These are phyloP conservation scores for Ellobius talpinus DNA, from an alignment of 2,113 vertebrate genomes.

Conservation along the genomic window DNA sequence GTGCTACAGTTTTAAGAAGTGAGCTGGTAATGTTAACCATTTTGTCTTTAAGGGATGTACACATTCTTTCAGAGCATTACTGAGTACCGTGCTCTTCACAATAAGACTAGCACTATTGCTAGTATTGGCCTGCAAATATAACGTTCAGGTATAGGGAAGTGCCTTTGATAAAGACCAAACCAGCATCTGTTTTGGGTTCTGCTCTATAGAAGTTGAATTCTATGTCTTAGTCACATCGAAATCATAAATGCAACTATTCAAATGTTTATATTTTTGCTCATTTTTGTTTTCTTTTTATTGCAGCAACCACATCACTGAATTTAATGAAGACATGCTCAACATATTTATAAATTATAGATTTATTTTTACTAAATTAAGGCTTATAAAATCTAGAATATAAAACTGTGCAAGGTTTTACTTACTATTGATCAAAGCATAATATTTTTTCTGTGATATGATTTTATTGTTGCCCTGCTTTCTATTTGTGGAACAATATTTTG, in stretches of 20 bases:
- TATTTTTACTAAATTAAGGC: not conserved
- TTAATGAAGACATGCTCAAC: not conserved
- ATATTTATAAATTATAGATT: not conserved
- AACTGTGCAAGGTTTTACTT: not conserved
- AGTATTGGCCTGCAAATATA: not conserved
- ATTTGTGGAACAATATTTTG: not conserved
- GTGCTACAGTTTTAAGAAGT: not conserved
- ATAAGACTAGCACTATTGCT: not conserved
- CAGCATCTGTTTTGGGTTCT: not conserved
- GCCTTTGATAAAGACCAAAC: not conserved
- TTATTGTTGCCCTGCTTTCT: constrained; percentile 13
- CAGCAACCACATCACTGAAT: not conserved
- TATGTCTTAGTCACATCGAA: not conserved
- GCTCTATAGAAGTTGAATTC: not conserved
- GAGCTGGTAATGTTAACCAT: constrained; percentile 4
- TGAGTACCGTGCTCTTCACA: not conserved
- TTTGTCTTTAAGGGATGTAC: constrained; percentile 8
- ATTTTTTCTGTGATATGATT: not conserved
- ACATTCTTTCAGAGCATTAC: not conserved
- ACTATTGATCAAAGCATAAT: constrained; percentile 9
- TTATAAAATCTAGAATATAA: not conserved
- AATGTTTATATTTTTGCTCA: not conserved
- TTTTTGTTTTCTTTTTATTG: not conserved
- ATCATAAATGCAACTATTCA: not conserved
- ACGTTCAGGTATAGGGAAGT: not conserved